phyloP scores from a whole-genome alignment of 2,113 vertebrate species.

The Phyllopteryx taeniolatus region DNA sequence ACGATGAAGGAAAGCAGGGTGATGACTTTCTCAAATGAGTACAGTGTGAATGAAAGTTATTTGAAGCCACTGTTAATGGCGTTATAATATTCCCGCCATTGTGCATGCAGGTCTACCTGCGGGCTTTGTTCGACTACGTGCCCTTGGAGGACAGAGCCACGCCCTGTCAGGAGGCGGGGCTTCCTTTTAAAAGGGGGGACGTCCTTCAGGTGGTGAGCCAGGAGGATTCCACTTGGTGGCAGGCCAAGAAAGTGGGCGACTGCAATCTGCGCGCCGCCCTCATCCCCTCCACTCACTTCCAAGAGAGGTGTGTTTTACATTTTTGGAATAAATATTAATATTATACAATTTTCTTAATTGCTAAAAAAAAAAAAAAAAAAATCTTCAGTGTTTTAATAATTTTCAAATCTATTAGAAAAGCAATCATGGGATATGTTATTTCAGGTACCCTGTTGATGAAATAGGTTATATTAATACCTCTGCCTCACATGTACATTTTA shows the following conservation, averaged over 20 bases:
- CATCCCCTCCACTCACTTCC: constrained; percentile 89
- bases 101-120: constrained; percentile 81
- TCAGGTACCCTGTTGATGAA: too few relatives aligned
- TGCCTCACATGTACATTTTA: too few relatives aligned
- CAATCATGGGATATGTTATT: too few relatives aligned
- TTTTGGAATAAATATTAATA: too few relatives aligned
- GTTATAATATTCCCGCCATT: too few relatives aligned
- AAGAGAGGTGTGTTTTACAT: constrained; percentile 80
- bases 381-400: too few relatives aligned
- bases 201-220: constrained; percentile 93
- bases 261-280: constrained; percentile 89
- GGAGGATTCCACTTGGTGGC: constrained; percentile 93
- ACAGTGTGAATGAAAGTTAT: background rate
- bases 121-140: constrained; percentile 88
- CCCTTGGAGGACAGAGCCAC: constrained; percentile 91
- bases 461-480: too few relatives aligned
- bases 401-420: too few relatives aligned
- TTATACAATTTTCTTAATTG: too few relatives aligned
- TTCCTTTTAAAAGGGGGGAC: constrained; percentile 84
- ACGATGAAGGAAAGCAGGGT: constrained; percentile 89
- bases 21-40: constrained; percentile 5
- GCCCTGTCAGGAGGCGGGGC: constrained; percentile 91
- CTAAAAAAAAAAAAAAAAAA: too few relatives aligned
- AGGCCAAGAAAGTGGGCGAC: constrained; percentile 89
- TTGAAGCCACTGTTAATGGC: background rate